Base-by-base conservation (phyloP, 2,888 invertebrate genomes). In the Seira ritae region DNA sequence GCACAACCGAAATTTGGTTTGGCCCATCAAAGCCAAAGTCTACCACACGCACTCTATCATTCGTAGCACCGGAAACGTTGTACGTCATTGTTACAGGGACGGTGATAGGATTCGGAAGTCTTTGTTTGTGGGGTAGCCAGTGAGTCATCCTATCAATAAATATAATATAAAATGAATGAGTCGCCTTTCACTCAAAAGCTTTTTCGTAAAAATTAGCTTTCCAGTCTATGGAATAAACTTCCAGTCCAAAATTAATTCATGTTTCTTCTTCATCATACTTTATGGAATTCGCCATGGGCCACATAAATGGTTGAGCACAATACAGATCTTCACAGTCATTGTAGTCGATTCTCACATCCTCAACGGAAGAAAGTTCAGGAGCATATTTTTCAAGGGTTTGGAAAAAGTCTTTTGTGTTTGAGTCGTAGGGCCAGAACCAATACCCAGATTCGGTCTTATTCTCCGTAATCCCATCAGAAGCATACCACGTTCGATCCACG, bases 1-100 rank as follows among this genome's bases (percentile, higher is more conserved):
- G 85, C 77, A 90, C 90, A 17, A 91, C 86, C 1, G 90, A 90
- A 86, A 91, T 90, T 84, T 92, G 92, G 84, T 91, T 90, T n/a
- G 92, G 91, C 66, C 92, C 92, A 90, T 87, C 8, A 74, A 88
- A 87, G 12, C 72, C 75, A 17, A 88, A 73, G 20, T 85, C 69
- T 2, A 88, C 22, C 8, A 73, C 77, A 8, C 84, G 76, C 31
- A 66, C 65, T 1, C 67, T 19, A 20, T 60, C 73, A 15, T 42
- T 77, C 12, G 62, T 17, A n/a, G 83, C 73, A 23, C 80, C 84
- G 12, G 84, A 66, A 8, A 75, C 60, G 8, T 85, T 73, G 20
- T 68, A 50, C 15, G 75, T 75, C 86, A 88, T 82, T 8, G 55
- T 60, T 1, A 88, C 85, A 24, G 72, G 74, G 10, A 76, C 65